phyloP scores from a whole-genome alignment of 2,888 invertebrate genomes.

The Parnassius smintheus region DNA sequence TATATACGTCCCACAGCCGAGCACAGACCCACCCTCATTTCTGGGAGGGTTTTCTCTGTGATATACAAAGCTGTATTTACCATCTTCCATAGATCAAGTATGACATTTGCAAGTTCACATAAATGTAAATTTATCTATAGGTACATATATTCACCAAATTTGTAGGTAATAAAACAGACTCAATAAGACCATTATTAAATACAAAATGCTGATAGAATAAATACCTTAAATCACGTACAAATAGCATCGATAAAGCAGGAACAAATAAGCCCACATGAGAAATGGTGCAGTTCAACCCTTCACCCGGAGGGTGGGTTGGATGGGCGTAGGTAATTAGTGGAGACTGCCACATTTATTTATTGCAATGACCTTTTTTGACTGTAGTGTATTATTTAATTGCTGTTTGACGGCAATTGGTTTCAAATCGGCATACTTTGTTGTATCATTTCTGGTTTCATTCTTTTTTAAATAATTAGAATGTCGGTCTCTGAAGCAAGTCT shows the following conservation, averaged over 20 bases:
- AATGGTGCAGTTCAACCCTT: constrained; percentile 57
- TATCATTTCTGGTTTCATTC: too few species aligned
- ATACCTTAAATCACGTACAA: constrained; percentile 46
- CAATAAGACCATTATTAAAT: constrained; percentile 20
- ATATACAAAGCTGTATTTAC: too few species aligned
- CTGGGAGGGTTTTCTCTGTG: too few species aligned
- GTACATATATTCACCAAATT: too few species aligned
- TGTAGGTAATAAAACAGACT: neutral
- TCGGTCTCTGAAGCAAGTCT: too few species aligned
- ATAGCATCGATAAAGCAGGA: constrained; percentile 44
- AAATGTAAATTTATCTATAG: too few species aligned
- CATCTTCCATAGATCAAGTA: too few species aligned
- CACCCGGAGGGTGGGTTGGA: constrained; percentile 33
- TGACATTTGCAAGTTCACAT: too few species aligned
- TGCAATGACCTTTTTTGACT: constrained; percentile 35
- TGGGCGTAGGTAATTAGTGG: constrained; percentile 45
- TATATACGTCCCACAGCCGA: too few species aligned
- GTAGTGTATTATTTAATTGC: constrained; percentile 30
- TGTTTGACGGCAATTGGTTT: constrained; percentile 4
- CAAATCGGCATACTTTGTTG: too few species aligned
- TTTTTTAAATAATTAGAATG: too few species aligned
- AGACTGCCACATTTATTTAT: constrained; percentile 40
- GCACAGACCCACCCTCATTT: too few species aligned
- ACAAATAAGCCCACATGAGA: constrained; percentile 41
- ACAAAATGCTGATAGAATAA: constrained; percentile 33